Conservation (phyloP, 1,140 invertebrate genomes). For the Philopotamus ludificatus region DNA sequence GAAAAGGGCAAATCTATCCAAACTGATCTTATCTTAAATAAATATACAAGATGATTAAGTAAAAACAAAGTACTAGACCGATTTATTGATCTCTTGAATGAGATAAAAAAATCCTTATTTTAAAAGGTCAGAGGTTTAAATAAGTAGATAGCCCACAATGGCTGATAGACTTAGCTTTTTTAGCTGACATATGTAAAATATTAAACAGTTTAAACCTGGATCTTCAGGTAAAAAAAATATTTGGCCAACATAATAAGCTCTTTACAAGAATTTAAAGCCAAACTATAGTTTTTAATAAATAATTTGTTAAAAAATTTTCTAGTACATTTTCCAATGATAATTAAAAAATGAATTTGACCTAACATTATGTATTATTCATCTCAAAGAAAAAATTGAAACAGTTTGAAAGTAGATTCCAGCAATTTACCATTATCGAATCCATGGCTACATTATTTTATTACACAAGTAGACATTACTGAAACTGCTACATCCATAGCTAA, state of each 20-base stretch:
- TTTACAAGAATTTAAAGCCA: neutral
- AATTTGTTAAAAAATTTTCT: no score
- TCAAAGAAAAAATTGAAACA: no score
- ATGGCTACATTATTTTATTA: no score
- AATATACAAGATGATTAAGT: neutral
- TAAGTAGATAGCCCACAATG: neutral
- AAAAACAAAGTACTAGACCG: neutral
- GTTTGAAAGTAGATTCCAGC: no score
- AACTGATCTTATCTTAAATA: neutral
- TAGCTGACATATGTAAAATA: neutral
- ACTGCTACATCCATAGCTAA: no score
- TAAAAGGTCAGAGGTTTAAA: neutral
- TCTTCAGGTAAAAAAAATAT: neutral
- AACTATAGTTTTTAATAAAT: neutral
- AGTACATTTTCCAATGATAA: no score
- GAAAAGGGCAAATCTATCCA: neutral
- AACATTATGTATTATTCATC: no score
- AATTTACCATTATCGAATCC: no score
- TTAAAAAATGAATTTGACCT: no score
- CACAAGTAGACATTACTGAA: no score
- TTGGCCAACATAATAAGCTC: neutral
- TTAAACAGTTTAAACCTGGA: neutral
- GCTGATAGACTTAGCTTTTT: neutral
- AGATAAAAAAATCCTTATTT: neutral
- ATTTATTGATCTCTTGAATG: neutral